Base-by-base conservation (phyloP, 1,140 invertebrate species). In the Subanguina moxae region DNA sequence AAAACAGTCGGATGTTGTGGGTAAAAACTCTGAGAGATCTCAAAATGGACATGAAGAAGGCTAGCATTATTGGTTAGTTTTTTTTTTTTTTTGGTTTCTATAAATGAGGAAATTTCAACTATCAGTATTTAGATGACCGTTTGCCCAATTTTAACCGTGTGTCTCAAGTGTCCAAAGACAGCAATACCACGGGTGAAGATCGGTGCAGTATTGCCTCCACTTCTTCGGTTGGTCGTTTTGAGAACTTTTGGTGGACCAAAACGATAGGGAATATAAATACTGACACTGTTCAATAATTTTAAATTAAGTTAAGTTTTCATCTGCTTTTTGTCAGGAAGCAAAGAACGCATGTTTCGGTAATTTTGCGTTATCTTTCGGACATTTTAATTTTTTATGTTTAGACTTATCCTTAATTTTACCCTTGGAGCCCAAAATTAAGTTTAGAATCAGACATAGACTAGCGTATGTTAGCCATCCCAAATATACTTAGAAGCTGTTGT, bases 11-110 rank as follows among this genome's bases (percentile, higher is more conserved):
- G 57, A 72, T 76, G 8, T 56, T 45, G 13, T 80, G 78, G 78
- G 75, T 80, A 15, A 78, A 68, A 38, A 82, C 71, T 58, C 65
- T 80, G 25, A 68, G 78, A 13, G 79, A 80, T 28, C 58, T 81
- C 0, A 75, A 69, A n/a, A 21, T 75, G 19, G 38, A 58, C 11
- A 74, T 74, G n/a, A 30, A 46, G 23, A 52, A 52, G 48, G n/a
- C 48, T 25, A 52, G 48, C 17, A 38, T 43, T 23, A 73, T 61
- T 21, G 58, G 58, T 61, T 46, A 5, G 58, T 61, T 61, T 45
- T 3, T 5, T 5, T 38, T 5, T 30, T 57, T 57, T 11, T 57
- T 25, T 15, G 15, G 11, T 57, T 57, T 57, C 21, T 5, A 23
- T 46, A n/a, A 46, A 46, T 17, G 15, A 15, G 15, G n/a, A 46